phyloP scores from a whole-genome alignment of 2,888 invertebrate genomes.

The Brachycybe producta region DNA sequence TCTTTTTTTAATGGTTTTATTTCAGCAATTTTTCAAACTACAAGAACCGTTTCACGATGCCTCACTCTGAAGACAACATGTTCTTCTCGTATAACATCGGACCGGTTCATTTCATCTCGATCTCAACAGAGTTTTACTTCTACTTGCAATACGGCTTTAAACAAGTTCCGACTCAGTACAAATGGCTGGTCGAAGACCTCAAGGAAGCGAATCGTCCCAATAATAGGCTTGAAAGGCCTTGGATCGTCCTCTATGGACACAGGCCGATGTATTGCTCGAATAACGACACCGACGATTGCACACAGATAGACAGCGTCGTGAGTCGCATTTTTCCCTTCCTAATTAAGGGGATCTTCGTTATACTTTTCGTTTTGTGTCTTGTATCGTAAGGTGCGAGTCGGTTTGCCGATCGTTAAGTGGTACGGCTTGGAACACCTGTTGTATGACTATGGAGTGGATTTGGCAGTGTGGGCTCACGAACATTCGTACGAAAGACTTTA shows the following conservation, averaged over 20 bases:
- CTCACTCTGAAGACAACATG: slow-evolving; percentile 41
- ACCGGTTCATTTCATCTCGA: slow-evolving; percentile 29
- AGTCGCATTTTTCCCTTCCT: slow-evolving; percentile 13
- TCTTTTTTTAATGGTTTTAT: neutral
- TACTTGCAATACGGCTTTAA: slow-evolving; percentile 20
- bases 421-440: slow-evolving; percentile 38
- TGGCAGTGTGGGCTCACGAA: slow-evolving; percentile 41
- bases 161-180: slow-evolving; percentile 24
- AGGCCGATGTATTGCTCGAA: slow-evolving; percentile 35
- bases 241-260: slow-evolving; percentile 33
- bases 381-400: slow-evolving; percentile 28
- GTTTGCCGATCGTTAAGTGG: slow-evolving; percentile 28
- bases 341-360: neutral
- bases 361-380: neutral
- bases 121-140: slow-evolving; percentile 25
- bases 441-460: slow-evolving; percentile 39
- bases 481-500: slow-evolving; percentile 41
- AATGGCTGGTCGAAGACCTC: slow-evolving; percentile 35
- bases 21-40: slow-evolving; percentile 88
- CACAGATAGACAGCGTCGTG: slow-evolving; percentile 29
- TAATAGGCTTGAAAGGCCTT: slow-evolving; percentile 27
- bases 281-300: slow-evolving; percentile 34
- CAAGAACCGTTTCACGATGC: slow-evolving; percentile 81
- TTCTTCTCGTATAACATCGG: slow-evolving; percentile 33
- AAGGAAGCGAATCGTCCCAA: slow-evolving; percentile 28